Percentiles rank a stretch among this genome's conserved stretches.
Evolutionary conservation across 2,797 vertebrate genomes (phyloP).

Genomic region (Smutsia temminckii): DNA sequence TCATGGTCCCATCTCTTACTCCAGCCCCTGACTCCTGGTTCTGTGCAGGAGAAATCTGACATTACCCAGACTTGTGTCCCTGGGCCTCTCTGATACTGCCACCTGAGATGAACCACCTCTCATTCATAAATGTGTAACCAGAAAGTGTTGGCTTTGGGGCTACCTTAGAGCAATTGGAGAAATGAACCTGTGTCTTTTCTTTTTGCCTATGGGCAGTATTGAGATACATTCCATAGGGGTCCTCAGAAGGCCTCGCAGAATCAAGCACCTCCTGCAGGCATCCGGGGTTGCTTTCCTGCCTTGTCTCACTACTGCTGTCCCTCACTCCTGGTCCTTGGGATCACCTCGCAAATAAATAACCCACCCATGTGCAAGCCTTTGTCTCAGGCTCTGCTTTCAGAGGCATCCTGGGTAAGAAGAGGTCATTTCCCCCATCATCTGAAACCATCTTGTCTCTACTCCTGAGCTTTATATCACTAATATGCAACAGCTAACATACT

Average conservation of each 20-base stretch:
- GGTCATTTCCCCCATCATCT: constrained; percentile 52
- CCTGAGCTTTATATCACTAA: constrained; percentile 62
- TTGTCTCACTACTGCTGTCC: neutral
- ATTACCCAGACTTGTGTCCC: neutral
- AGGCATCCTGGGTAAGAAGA: constrained; percentile 1
- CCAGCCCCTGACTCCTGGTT: neutral
- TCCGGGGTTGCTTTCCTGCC: neutral
- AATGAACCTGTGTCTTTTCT: neutral
- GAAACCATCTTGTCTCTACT: constrained; percentile 59
- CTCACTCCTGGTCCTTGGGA: neutral
- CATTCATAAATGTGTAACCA: neutral
- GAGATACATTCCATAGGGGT: neutral
- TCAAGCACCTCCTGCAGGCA: neutral
- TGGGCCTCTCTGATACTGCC: neutral
- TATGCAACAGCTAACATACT: constrained; percentile 75
- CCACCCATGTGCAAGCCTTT: neutral
- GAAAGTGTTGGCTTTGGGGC: neutral
- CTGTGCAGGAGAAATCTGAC: neutral
- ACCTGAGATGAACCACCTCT: neutral
- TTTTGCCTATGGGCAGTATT: neutral
- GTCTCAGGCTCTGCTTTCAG: neutral
- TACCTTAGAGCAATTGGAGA: neutral
- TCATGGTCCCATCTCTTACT: neutral
- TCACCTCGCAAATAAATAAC: constrained; percentile 26
- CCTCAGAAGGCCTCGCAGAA: neutral